Evolutionary conservation across 2,113 vertebrate species (phyloP).

Genomic region (Nothoprocta perdicaria): DNA sequence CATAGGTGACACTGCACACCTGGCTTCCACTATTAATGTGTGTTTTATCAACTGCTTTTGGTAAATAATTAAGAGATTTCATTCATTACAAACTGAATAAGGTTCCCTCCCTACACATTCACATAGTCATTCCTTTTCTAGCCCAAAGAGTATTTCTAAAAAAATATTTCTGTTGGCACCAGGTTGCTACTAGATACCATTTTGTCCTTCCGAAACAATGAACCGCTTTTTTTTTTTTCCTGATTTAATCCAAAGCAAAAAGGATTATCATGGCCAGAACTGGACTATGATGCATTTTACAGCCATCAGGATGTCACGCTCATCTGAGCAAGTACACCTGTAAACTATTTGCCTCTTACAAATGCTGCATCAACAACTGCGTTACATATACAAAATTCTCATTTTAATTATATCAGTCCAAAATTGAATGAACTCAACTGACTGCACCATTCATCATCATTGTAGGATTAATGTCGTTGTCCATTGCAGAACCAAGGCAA

Average conservation of each 20-base stretch:
- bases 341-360: not conserved
- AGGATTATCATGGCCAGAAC: not conserved
- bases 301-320: not conserved
- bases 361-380: not conserved
- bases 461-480: not conserved
- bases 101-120: not conserved
- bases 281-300: not conserved
- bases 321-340: not conserved
- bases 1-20: not conserved
- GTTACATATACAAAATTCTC: not conserved
- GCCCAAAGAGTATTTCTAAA: not conserved
- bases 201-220: conserved; percentile 8
- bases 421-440: not conserved
- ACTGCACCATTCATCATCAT: not conserved
- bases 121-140: not conserved
- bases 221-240: not conserved
- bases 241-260: not conserved
- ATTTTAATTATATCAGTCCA: not conserved
- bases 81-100: not conserved
- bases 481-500: not conserved
- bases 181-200: not conserved
- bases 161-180: not conserved
- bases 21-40: not conserved
- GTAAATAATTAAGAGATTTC: not conserved
- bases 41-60: not conserved